A percentile compares a stretch with the other conserved stretches of the same genome.
These are phyloP conservation scores for Oreotrochilus melanogaster DNA, from an alignment of 2,113 vertebrate genomes.

Conservation along the genomic window DNA sequence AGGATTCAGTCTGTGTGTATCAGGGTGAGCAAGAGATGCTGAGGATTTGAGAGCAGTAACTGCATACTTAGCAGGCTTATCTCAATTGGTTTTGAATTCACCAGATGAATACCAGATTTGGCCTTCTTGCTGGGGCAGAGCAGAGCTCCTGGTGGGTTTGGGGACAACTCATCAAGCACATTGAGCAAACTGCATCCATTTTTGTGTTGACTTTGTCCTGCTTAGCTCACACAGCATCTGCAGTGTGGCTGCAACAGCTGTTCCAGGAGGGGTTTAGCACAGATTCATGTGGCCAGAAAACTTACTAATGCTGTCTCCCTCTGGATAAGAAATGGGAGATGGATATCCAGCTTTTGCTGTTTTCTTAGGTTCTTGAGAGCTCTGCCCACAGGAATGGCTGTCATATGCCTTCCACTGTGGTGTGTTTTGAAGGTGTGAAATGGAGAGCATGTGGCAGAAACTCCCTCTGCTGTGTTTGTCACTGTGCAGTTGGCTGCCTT, in stretches of 20 bases:
- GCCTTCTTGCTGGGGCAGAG: background rate
- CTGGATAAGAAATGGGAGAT: background rate
- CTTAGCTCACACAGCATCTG: background rate
- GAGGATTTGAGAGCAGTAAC: background rate
- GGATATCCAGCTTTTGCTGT: background rate
- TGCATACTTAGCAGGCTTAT: background rate
- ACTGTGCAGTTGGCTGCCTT: background rate
- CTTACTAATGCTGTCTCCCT: background rate
- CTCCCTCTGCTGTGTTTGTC: background rate
- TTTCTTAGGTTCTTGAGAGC: background rate
- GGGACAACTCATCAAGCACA: background rate
- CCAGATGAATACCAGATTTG: background rate
- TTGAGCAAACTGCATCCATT: background rate
- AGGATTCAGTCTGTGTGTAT: too few species aligned
- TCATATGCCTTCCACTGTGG: background rate
- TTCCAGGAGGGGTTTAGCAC: background rate
- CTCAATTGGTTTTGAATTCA: background rate
- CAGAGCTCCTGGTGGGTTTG: background rate
- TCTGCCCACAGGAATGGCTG: constrained; percentile 23
- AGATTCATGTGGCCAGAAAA: background rate
- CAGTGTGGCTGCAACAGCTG: background rate
- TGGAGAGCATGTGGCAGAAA: background rate
- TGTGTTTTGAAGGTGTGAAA: constrained; percentile 25
- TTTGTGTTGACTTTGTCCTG: background rate
- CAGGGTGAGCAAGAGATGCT: background rate